These are phyloP conservation scores for Scaptodrosophila lebanonensis DNA, from an alignment of 1,140 invertebrate species.

Conservation along the genomic window DNA sequence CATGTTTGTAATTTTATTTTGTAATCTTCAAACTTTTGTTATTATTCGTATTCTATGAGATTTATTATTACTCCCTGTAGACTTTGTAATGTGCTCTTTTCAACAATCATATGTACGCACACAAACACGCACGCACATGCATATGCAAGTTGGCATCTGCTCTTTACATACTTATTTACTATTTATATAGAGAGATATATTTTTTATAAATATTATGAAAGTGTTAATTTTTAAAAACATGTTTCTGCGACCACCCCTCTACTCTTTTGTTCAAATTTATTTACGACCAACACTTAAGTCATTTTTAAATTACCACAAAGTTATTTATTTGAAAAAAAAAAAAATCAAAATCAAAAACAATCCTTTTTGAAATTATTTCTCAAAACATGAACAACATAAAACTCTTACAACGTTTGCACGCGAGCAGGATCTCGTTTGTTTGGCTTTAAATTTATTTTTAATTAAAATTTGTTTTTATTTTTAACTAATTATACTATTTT, in stretches of 20 bases:
- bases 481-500: slow-evolving; percentile 56
- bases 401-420: slow-evolving; percentile 58
- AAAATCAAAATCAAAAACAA: slow-evolving; percentile 16
- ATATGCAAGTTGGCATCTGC: slow-evolving; percentile 9
- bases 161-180: slow-evolving; percentile 50
- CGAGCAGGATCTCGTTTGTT: slow-evolving; percentile 76
- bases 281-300: slow-evolving; percentile 71
- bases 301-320: slow-evolving; percentile 60
- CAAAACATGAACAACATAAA: slow-evolving; percentile 21
- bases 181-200: slow-evolving; percentile 54
- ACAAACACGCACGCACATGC: neutral
- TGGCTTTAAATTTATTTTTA: slow-evolving; percentile 64
- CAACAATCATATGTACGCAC: slow-evolving; percentile 20
- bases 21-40: slow-evolving; percentile 11
- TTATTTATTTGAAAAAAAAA: slow-evolving; percentile 41
- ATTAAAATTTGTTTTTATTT: slow-evolving; percentile 50
- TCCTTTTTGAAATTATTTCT: slow-evolving; percentile 1
- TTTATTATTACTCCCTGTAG: slow-evolving; percentile 56
- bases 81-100: slow-evolving; percentile 34
- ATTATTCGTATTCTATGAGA: slow-evolving; percentile 56
- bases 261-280: slow-evolving; percentile 26
- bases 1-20: slow-evolving; percentile 54
- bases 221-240: slow-evolving; percentile 55
- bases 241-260: slow-evolving; percentile 30
- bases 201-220: slow-evolving; percentile 55